Conservation (phyloP, 2,113 vertebrate genomes). For the Sander vitreus region DNA sequence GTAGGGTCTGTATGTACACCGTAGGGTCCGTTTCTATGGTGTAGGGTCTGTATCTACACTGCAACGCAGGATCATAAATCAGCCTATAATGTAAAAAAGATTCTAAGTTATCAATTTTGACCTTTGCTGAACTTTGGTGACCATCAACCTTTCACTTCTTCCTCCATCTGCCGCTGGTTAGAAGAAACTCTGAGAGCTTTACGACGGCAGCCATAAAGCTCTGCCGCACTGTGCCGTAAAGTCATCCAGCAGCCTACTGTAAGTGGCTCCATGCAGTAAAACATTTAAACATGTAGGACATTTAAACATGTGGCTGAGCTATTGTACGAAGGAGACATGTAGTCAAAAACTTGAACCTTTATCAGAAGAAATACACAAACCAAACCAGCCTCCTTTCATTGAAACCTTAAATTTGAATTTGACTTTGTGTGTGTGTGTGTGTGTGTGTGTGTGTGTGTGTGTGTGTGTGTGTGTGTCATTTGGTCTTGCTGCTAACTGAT, state of each 20-base stretch:
- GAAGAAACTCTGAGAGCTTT: constrained; percentile 12
- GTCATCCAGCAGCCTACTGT: not conserved
- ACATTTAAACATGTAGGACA: too few species aligned
- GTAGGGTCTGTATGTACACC: too few species aligned
- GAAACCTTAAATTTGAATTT: not conserved
- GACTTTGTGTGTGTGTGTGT: constrained; percentile 59
- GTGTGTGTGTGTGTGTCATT: constrained; percentile 84
- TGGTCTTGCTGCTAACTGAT: constrained; percentile 90
- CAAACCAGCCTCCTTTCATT: not conserved
- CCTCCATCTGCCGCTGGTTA: constrained; percentile 26
- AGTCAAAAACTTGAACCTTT: not conserved
- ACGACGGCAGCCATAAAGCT: constrained; percentile 20
- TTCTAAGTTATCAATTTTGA: not conserved
- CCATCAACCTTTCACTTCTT: constrained; percentile 6
- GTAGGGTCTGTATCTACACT: too few species aligned
- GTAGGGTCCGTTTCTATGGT: too few species aligned
- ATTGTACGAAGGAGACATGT: too few species aligned
- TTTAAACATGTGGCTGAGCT: too few species aligned
- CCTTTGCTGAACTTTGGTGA: constrained; percentile 23
- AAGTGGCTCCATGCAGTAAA: not conserved
- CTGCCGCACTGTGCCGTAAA: not conserved
- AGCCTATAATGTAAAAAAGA: too few species aligned
- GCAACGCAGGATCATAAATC: too few species aligned
- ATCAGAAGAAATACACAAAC: not conserved
- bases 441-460: constrained; percentile 44